phyloP scores from a whole-genome alignment of 2,888 invertebrate genomes.

The Eupithecia subfuscata region DNA sequence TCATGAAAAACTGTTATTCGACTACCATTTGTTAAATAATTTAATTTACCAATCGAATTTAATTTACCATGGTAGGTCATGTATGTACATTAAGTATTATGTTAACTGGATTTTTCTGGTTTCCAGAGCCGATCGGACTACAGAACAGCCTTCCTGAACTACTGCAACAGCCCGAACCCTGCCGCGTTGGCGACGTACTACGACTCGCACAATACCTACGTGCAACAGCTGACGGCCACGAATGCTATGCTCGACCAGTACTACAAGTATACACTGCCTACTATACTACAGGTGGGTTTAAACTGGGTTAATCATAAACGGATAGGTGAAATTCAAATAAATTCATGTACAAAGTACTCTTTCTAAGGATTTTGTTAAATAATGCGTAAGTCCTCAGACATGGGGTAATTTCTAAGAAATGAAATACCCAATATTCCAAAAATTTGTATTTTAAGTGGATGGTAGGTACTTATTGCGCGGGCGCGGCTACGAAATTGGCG shows the following conservation, averaged over 20 bases:
- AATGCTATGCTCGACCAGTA: conserved; percentile 97
- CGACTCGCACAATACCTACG: conserved; percentile 96
- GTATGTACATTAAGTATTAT: not conserved
- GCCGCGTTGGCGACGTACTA: conserved; percentile 90
- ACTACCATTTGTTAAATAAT: too few relatives aligned
- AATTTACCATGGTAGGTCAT: too few relatives aligned
- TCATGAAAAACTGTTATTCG: too few relatives aligned
- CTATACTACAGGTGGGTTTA: conserved; percentile 89
- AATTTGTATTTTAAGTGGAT: too few relatives aligned
- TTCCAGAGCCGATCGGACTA: conserved; percentile 94
- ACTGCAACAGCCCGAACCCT: conserved; percentile 89
- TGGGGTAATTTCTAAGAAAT: too few relatives aligned
- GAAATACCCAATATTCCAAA: too few relatives aligned
- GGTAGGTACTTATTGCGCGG: not conserved
- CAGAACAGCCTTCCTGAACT: conserved; percentile 91
- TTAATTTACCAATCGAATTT: too few relatives aligned
- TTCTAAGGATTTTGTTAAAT: too few relatives aligned
- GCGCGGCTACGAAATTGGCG: not conserved
- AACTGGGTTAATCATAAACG: not conserved
- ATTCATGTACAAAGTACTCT: not conserved
- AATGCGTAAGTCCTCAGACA: too few relatives aligned
- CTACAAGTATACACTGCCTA: conserved; percentile 92
- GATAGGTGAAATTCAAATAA: not conserved
- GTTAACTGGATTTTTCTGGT: not conserved
- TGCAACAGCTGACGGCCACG: conserved; percentile 95